Base-by-base conservation (phyloP, 2,888 invertebrate genomes). In the Campoplex capitator region DNA sequence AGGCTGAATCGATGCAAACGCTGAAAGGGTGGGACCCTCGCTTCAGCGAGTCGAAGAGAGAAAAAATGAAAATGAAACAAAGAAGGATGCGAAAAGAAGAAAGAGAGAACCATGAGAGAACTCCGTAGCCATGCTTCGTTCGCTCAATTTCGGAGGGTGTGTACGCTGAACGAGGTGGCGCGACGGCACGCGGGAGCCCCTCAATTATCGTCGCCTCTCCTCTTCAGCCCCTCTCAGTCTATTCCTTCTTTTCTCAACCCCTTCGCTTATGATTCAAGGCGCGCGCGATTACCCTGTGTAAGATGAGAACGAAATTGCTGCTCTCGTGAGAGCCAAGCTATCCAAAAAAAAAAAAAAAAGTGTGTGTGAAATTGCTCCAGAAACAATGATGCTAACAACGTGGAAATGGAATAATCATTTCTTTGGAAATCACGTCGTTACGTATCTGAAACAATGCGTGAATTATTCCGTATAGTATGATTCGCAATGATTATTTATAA, bases 81-180 rank as follows among this genome's bases (percentile, higher is more conserved):
- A 76, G 67, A 71, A 90, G 56, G 51, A 56, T 71, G n/a, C 9
- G 48, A 58, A 73, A 77, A 58, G 78, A 67, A 56, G 65, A 83
- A 89, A 88, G 73, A 87, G 89, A 90, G 91, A 90, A 91, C 90
- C 89, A 89, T 2, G 38, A 91, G 91, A 91, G 90, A 89, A 90
- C 90, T 90, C 89, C 62, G 75, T 74, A 71, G 81, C 89, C 90
- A 90, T 83, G 89, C 90, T 90, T 91, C 91, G 92, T 92, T 91
- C 91, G 92, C 90, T 91, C 91, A 91, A 92, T 92, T 92, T 92
- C 90, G 90, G 90, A 90, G 91, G 91, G 90, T 91, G 83, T 81
- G 81, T 54, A 90, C 91, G 91, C 90, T 84, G 90, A 86, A 92
- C 90, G 92, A 92, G 91, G 91, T 91, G 92, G 91, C 90, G 92